phyloP scores from a whole-genome alignment of 2,797 vertebrate genomes.

The Leptodactylus fallax region DNA sequence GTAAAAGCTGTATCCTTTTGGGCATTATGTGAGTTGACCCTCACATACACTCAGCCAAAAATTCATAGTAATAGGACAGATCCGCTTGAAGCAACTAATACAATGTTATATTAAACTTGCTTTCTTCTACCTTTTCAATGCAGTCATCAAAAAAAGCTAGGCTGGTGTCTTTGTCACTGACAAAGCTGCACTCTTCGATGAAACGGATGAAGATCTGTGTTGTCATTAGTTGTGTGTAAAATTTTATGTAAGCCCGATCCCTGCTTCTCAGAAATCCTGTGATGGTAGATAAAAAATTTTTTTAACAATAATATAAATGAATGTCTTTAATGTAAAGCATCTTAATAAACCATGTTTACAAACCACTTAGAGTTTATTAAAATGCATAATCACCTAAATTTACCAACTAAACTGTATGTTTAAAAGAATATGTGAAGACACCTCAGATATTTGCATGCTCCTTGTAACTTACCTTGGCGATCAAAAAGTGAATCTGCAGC shows the following conservation, averaged over 20 bases:
- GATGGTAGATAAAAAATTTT: conserved; percentile 18
- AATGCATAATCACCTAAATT: background rate
- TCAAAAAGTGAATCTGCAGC: conserved; percentile 93
- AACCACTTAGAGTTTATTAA: background rate
- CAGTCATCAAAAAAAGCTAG: conserved; percentile 98
- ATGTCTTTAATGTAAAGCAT: background rate
- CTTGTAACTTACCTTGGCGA: conserved; percentile 82
- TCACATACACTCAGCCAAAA: too few relatives aligned
- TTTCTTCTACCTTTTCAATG: conserved; percentile 91
- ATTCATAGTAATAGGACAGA: too few relatives aligned
- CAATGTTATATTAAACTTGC: too few relatives aligned
- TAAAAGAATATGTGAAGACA: background rate
- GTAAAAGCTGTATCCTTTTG: too few relatives aligned
- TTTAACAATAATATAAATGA: background rate
- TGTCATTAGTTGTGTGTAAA: conserved; percentile 93
- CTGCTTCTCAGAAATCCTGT: conserved; percentile 95
- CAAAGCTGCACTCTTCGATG: conserved; percentile 98
- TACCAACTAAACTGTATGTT: background rate
- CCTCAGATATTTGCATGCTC: background rate
- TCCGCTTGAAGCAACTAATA: too few relatives aligned
- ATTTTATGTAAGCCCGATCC: conserved; percentile 95
- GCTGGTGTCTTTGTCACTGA: conserved; percentile 99
- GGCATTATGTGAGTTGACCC: too few relatives aligned
- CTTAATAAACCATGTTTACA: background rate
- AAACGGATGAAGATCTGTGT: conserved; percentile 99